phyloP scores from a whole-genome alignment of 2,888 invertebrate genomes.

The Chirona hameri region DNA sequence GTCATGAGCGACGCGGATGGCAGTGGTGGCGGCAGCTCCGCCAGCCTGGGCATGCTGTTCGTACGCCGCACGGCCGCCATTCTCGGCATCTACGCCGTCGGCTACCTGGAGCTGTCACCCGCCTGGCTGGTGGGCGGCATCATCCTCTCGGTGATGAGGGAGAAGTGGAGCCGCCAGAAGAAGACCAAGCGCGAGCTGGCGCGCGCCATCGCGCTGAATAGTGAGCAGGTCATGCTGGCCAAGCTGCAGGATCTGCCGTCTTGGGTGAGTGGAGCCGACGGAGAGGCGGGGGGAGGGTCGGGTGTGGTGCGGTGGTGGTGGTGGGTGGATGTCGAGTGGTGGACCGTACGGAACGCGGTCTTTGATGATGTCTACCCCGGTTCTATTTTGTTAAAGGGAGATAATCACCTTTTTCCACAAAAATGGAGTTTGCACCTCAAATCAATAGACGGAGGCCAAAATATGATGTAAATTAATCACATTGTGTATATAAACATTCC shows the following conservation, averaged over 20 bases:
- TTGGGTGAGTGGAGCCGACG: constrained; percentile 64
- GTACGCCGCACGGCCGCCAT: constrained; percentile 7
- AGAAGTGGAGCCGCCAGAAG: constrained; percentile 71
- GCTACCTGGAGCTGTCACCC: constrained; percentile 60
- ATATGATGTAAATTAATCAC: no score
- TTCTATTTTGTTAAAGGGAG: no score
- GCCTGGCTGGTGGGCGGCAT: constrained; percentile 84
- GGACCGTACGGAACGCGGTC: no score
- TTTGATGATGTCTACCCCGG: no score
- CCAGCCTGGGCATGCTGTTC: background rate
- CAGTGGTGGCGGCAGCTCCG: background rate
- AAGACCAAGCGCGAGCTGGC: constrained; percentile 69
- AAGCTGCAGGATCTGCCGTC: constrained; percentile 86
- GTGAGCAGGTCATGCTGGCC: constrained; percentile 80
- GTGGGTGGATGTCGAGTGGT: no score
- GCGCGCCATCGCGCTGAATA: constrained; percentile 68
- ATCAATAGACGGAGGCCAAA: no score
- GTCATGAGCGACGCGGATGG: background rate
- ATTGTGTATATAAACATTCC: no score
- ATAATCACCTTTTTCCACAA: no score
- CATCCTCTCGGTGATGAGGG: constrained; percentile 70
- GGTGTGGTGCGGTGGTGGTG: no score
- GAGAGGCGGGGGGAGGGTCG: no score
- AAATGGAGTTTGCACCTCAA: no score
- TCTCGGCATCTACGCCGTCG: constrained; percentile 39